Evolutionary conservation across 2,797 vertebrate species (phyloP).

Genomic region (Urophycis tenuis): DNA sequence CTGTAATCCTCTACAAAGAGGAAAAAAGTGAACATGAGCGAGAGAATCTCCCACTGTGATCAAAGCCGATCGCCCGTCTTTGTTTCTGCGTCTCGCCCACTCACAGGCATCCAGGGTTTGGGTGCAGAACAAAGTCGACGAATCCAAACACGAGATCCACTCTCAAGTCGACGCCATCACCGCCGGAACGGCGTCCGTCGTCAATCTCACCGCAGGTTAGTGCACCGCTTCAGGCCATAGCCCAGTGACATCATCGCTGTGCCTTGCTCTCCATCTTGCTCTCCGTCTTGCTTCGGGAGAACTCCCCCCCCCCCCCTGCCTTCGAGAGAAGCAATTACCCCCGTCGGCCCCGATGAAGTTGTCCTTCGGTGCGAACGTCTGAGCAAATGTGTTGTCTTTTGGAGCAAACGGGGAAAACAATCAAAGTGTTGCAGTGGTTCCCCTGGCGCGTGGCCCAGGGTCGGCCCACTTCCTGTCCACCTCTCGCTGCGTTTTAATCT

Average conservation of each 20-base stretch:
- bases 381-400: background rate
- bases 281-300: too few relatives aligned
- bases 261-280: too few relatives aligned
- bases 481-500: constrained; percentile 60
- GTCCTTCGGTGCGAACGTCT: constrained; percentile 30
- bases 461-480: constrained; percentile 46
- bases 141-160: constrained; percentile 99
- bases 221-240: background rate
- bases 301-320: too few relatives aligned
- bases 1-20: constrained; percentile 46
- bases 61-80: constrained; percentile 45
- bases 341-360: constrained; percentile 35
- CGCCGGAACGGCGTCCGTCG: constrained; percentile 96
- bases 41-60: constrained; percentile 52
- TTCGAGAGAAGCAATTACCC: background rate
- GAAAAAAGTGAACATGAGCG: constrained; percentile 42
- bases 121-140: constrained; percentile 99
- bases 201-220: constrained; percentile 98
- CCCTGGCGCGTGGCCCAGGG: constrained; percentile 36
- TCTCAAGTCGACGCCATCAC: constrained; percentile 99
- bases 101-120: constrained; percentile 93
- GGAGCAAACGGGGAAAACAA: background rate
- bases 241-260: background rate
- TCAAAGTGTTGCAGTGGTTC: background rate
- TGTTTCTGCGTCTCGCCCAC: constrained; percentile 38